Base-by-base conservation (phyloP, 1,140 invertebrate genomes). In the Drosophila bocki region DNA sequence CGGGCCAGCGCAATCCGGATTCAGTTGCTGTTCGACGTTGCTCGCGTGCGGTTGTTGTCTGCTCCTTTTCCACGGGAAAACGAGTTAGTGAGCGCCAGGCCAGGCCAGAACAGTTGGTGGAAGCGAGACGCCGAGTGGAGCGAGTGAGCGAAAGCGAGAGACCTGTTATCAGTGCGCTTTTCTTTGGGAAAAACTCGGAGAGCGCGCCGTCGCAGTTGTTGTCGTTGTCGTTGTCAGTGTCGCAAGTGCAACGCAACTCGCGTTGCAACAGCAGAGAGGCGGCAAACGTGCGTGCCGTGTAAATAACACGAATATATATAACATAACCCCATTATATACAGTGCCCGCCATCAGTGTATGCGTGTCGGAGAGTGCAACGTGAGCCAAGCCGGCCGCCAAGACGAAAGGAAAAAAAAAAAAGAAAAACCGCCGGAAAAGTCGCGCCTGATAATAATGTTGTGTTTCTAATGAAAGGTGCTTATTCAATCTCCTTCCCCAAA, bases 11-110 rank as follows among this genome's bases (percentile, higher is more conserved):
- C 87, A 91, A 91, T 74, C 54, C 64, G 78, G 86, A 91, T 76
- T 91, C 83, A 91, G 87, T 91, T 91, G 87, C 87, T 91, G 80
- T 91, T 88, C 68, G 87, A 84, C 83, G 87, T 91, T 91, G 78
- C 87, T 91, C 87, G 83, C 75, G 83, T 81, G 75, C 87, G 87
- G 87, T 91, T 91, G 82, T 78, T 91, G 80, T 79, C 61, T 84
- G 83, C 74, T 63, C 69, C 67, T 80, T 58, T 69, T 69, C 51
- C 64, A 56, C 37, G 69, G 50, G 54, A 50, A 74, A 45, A 45
- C 57, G 64, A 59, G 44, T 44, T 53, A 75, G 61, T 61, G 76
- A 67, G 79, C 15, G 44, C 48, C 60, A 19, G 54, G 47, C 51
- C 54, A 65, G 62, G 39, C 29, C 39, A 35, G 39, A 17, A 58